These are phyloP conservation scores for Hyles vespertilio DNA, from an alignment of 1,140 invertebrate species.

Conservation along the genomic window DNA sequence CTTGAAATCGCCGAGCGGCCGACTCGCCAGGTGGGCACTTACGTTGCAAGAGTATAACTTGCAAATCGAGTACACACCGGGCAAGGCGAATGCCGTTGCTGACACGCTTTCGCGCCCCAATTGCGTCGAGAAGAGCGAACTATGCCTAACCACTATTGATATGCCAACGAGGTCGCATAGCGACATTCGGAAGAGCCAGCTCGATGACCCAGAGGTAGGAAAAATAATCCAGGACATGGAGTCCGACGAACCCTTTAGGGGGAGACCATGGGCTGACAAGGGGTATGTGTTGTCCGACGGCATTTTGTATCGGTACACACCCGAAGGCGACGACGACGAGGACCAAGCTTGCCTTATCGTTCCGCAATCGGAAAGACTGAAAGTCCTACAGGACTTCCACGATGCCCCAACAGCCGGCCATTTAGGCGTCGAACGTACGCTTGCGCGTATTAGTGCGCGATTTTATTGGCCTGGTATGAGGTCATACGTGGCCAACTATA, in stretches of 20 bases:
- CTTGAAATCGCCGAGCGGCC: conserved; percentile 51
- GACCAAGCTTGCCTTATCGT: conserved; percentile 4
- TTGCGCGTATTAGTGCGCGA: conserved; percentile 15
- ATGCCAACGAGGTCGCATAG: conserved; percentile 13
- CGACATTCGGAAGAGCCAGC: conserved; percentile 21
- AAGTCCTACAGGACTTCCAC: conserved; percentile 30
- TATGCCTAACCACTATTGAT: conserved; percentile 23
- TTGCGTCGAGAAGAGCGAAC: conserved; percentile 10
- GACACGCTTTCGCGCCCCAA: conserved; percentile 35
- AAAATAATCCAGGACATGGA: conserved; percentile 32
- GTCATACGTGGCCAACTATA: conserved; percentile 25
- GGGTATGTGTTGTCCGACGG: conserved; percentile 30
- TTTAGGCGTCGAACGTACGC: conserved; percentile 31
- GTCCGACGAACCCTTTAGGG: conserved; percentile 5
- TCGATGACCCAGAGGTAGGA: conserved; percentile 28
- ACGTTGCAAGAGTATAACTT: conserved; percentile 36
- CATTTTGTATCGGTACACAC: conserved; percentile 25
- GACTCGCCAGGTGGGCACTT: conserved; percentile 41
- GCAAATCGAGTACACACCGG: conserved; percentile 29
- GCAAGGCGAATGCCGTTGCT: conserved; percentile 39
- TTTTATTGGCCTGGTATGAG: conserved; percentile 42
- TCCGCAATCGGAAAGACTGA: conserved; percentile 4
- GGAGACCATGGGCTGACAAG: conserved; percentile 23
- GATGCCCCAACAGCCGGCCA: conserved; percentile 26
- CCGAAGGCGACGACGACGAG: neutral